Evolutionary conservation across 2,113 vertebrate genomes (phyloP).

Genomic region (Sylvia atricapilla): DNA sequence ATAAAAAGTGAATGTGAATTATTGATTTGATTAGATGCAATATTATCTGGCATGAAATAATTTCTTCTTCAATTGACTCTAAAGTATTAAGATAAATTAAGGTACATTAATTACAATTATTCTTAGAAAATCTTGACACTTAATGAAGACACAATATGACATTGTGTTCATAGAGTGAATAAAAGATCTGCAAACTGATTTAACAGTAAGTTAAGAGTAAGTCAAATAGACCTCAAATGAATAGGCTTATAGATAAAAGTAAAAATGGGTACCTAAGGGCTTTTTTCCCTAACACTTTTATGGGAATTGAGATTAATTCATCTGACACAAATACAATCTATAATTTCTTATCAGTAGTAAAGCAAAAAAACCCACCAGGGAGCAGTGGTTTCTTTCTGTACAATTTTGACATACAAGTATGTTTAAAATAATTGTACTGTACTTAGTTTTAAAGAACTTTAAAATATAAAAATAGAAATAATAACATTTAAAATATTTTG

Average conservation of each 20-base stretch:
- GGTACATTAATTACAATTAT: neutral
- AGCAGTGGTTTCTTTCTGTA: neutral
- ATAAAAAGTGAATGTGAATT: neutral
- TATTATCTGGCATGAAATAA: neutral
- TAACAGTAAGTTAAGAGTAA: neutral
- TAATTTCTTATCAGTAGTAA: neutral
- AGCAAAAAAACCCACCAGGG: neutral
- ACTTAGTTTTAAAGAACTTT: neutral
- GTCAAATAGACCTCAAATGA: neutral
- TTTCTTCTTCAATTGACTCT: neutral
- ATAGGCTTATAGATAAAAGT: neutral
- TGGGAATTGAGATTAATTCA: neutral
- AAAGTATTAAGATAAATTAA: conserved; percentile 1
- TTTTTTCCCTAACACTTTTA: neutral
- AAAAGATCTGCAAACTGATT: neutral
- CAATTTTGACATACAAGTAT: neutral
- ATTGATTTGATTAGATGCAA: neutral
- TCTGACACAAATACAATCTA: neutral
- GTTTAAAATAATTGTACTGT: neutral
- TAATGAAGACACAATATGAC: neutral
- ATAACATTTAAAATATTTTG: neutral
- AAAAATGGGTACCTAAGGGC: neutral
- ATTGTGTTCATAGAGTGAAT: neutral
- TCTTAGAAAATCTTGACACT: neutral
- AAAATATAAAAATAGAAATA: neutral